phyloP scores from a whole-genome alignment of 2,797 vertebrate genomes.

The Takifugu ocellatus region DNA sequence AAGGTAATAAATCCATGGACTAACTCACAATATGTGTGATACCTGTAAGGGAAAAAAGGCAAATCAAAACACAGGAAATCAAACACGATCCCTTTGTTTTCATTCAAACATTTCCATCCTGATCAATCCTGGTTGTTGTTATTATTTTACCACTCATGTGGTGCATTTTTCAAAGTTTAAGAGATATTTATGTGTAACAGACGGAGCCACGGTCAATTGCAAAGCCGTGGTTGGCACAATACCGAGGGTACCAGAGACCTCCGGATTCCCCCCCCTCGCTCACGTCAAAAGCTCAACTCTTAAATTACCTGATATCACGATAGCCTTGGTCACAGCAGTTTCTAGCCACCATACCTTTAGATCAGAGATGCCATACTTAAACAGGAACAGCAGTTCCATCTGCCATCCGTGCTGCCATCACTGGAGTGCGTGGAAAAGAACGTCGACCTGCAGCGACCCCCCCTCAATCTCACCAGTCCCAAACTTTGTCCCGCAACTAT shows the following conservation, averaged over 20 bases:
- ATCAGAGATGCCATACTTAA: conserved; percentile 67
- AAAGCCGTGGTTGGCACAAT: conserved; percentile 55
- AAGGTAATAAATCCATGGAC: conserved; percentile 78
- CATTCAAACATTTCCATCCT: background rate
- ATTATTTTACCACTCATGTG: too few species aligned
- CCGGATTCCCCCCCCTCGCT: conserved; percentile 18
- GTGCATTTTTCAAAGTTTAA: background rate
- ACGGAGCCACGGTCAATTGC: conserved; percentile 49
- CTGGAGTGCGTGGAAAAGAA: conserved; percentile 61
- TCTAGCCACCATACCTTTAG: conserved; percentile 67
- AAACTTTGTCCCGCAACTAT: conserved; percentile 5
- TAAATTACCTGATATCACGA: conserved; percentile 20
- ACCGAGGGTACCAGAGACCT: conserved; percentile 62
- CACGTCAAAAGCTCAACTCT: conserved; percentile 12
- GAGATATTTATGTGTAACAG: conserved; percentile 26
- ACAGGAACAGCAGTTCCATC: conserved; percentile 64
- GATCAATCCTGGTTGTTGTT: too few species aligned
- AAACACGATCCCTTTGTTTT: background rate
- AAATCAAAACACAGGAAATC: background rate
- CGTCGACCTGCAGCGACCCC: conserved; percentile 58
- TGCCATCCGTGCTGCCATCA: conserved; percentile 61
- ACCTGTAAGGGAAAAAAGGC: conserved; percentile 60
- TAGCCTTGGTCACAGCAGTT: conserved; percentile 13
- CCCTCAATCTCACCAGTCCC: conserved; percentile 51
- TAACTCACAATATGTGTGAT: conserved; percentile 62